A percentile compares a stretch with the other conserved stretches of the same genome.
phyloP scores from a whole-genome alignment of 2,113 vertebrate species.

The Arizona elegans region DNA sequence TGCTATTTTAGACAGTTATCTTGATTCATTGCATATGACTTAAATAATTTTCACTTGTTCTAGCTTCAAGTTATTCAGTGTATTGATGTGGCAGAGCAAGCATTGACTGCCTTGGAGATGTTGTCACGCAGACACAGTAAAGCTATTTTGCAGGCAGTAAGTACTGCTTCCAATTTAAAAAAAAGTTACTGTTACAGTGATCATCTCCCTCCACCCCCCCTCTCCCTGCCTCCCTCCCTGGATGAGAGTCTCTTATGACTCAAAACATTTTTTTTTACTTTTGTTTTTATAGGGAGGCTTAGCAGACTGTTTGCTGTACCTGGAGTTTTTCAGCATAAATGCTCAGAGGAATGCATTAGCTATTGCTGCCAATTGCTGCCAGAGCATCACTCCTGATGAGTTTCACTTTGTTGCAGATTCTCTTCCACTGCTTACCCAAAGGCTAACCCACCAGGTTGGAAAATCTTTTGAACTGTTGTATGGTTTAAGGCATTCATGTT shows the following conservation, averaged over 20 bases:
- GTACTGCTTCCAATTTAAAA: conserved; percentile 46
- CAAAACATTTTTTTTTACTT: neutral
- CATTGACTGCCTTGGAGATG: conserved; percentile 96
- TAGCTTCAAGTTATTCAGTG: conserved; percentile 99
- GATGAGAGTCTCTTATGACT: neutral
- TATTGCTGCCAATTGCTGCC: conserved; percentile 98
- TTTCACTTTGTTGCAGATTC: conserved; percentile 99
- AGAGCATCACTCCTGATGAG: conserved; percentile 97
- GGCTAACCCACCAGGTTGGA: conserved; percentile 94
- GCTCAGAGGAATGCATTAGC: conserved; percentile 98
- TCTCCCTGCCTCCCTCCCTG: neutral
- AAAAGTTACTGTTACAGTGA: neutral
- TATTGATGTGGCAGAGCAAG: conserved; percentile 98
- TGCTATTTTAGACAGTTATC: neutral
- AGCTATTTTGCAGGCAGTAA: conserved; percentile 97
- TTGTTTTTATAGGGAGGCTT: conserved; percentile 83
- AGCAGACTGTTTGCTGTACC: conserved; percentile 93
- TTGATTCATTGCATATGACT: neutral
- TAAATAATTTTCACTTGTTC: conserved; percentile 39
- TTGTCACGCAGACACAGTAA: conserved; percentile 97
- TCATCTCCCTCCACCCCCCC: too few species aligned
- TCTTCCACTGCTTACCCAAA: conserved; percentile 94
- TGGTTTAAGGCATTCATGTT: neutral
- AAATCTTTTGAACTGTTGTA: neutral
- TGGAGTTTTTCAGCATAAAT: conserved; percentile 99